Evolutionary conservation across 2,888 invertebrate genomes (phyloP).

Genomic region (Chymomyza caudatula): DNA sequence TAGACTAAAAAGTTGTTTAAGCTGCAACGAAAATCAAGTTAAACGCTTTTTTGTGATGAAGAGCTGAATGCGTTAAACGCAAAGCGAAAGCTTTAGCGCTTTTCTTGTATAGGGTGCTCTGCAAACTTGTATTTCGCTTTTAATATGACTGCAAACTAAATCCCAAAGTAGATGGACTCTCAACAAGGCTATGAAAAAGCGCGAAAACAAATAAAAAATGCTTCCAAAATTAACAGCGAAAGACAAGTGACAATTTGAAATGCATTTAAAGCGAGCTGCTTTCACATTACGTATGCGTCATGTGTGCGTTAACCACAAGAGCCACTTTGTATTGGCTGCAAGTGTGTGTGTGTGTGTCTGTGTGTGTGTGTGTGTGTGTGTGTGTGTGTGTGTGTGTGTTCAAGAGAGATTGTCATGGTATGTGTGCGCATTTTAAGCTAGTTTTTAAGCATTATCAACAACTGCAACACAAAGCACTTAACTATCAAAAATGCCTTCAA

Average conservation of each 20-base stretch:
- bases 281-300: constrained; percentile 4
- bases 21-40: no score
- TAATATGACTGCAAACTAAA: no score
- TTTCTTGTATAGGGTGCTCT: no score
- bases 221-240: constrained; percentile 5
- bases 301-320: neutral
- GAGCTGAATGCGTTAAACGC: no score
- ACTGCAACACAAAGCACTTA: constrained; percentile 37
- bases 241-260: constrained; percentile 42
- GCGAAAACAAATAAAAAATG: constrained; percentile 4
- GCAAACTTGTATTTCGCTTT: no score
- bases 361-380: neutral
- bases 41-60: no score
- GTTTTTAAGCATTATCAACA: constrained; percentile 31
- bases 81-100: no score
- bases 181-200: neutral
- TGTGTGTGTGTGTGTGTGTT: neutral
- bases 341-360: neutral
- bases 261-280: constrained; percentile 24
- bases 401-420: neutral
- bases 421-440: constrained; percentile 38
- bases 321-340: neutral
- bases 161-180: neutral
- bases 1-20: no score
- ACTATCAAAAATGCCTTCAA: constrained; percentile 35